A percentile compares a stretch with the other conserved stretches of the same genome.
Conservation (phyloP, 1,140 invertebrate species). For the Chrysoperla carnea region DNA sequence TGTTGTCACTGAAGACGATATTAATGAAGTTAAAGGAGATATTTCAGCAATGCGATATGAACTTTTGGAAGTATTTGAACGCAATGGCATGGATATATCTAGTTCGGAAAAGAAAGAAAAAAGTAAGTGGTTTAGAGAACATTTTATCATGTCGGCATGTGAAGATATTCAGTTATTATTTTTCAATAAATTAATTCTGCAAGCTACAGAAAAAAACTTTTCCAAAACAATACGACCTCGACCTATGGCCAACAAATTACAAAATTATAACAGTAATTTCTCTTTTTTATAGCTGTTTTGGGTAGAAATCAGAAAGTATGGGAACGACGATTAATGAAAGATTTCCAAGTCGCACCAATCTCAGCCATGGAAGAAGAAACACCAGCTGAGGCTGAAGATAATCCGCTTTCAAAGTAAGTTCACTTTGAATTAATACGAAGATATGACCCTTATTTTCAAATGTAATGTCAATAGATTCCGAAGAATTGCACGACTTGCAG, state of each 20-base stretch:
- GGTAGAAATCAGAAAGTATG: slow-evolving; percentile 62
- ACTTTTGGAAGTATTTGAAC: slow-evolving; percentile 63
- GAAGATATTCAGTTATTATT: no score
- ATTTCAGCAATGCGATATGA: slow-evolving; percentile 67
- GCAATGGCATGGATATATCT: slow-evolving; percentile 60
- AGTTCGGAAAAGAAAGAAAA: slow-evolving; percentile 48
- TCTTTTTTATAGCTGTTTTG: slow-evolving; percentile 28
- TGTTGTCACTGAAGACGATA: slow-evolving; percentile 75
- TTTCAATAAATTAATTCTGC: no score
- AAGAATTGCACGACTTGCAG: slow-evolving; percentile 50
- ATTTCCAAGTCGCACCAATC: slow-evolving; percentile 64
- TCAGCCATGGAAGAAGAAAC: slow-evolving; percentile 33
- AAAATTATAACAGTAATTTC: no score
- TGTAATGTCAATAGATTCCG: slow-evolving; percentile 29
- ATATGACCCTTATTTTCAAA: not conserved
- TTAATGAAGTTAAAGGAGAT: slow-evolving; percentile 84
- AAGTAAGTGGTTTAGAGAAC: slow-evolving; percentile 32
- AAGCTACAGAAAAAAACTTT: no score
- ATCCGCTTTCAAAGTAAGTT: slow-evolving; percentile 30
- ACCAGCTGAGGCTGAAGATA: slow-evolving; percentile 38
- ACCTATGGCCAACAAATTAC: no score
- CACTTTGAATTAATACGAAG: no score
- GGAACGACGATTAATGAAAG: slow-evolving; percentile 69
- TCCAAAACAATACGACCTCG: no score
- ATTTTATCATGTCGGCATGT: no score